phyloP scores from a whole-genome alignment of 2,113 vertebrate species.

The Rhinogobius similis region DNA sequence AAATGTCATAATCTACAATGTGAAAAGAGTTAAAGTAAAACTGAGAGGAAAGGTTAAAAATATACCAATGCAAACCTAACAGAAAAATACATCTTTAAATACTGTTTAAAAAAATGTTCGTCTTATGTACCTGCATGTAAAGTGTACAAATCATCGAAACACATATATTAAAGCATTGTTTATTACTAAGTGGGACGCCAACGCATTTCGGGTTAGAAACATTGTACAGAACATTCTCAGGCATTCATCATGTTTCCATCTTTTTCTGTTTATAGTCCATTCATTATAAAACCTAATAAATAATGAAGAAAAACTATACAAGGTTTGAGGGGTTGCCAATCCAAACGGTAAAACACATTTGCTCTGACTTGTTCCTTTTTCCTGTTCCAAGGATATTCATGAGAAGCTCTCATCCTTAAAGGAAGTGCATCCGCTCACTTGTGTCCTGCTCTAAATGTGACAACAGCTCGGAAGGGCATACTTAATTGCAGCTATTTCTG shows the following conservation, averaged over 20 bases:
- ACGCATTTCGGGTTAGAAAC: too few species aligned
- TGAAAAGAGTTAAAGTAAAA: not conserved
- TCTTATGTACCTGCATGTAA: too few species aligned
- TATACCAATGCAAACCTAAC: not conserved
- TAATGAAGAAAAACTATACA: not conserved
- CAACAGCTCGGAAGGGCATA: not conserved
- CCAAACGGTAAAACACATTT: not conserved
- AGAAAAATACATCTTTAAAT: not conserved
- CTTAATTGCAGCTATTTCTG: constrained; percentile 38
- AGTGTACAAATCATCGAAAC: too few species aligned
- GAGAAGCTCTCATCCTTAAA: constrained; percentile 40
- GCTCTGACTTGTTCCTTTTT: not conserved
- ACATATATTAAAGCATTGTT: too few species aligned
- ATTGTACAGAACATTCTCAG: not conserved
- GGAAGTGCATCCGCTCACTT: constrained; percentile 38
- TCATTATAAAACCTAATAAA: not conserved
- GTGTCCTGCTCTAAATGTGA: constrained; percentile 28
- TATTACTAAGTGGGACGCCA: too few species aligned
- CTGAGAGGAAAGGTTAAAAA: not conserved
- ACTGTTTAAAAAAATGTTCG: too few species aligned
- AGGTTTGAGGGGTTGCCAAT: not conserved
- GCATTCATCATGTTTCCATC: not conserved
- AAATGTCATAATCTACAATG: not conserved
- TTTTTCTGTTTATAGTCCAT: too few species aligned
- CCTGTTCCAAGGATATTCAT: constrained; percentile 29